Evolutionary conservation across 2,113 vertebrate genomes (phyloP), one percentile per base, ranked within the genome.

Genomic region (Xiphias gladius): DNA sequence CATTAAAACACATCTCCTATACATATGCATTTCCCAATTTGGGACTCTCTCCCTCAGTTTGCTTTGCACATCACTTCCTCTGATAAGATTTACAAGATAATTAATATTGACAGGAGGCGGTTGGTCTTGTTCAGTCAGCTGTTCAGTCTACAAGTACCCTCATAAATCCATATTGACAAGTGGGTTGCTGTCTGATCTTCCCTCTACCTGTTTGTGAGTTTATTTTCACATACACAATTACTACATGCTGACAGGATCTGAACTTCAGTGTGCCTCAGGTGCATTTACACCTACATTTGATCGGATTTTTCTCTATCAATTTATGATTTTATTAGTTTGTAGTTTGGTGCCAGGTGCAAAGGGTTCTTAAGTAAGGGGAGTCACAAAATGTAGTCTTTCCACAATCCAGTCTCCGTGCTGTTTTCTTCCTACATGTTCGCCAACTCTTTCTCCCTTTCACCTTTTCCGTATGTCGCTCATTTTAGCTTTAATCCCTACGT

Each of bases 51-150:
- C 48, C 19, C 64, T 0, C 46, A 14, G 68, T 57, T 84, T 72
- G 46, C 81, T 32, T 70, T 70, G 67, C 79, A 63, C 76, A 55
- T 76, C 37, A 30, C 77, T 69, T 71, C 58, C 80, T 61, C 77
- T 39, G 65, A 39, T 81, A 81, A 77, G 88, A 88, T 89, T 87
- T 76, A 77, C 12, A 2, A 63, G 80, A 84, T 89, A 77, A 92
- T 92, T 87, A 85, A 87, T 89, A 91, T 90, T 90, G 89, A 91
- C 91, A 90, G 85, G 82, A 74, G 74, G 82, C 48, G 16, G 58
- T 75, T 26, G 68, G 66, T 62, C 70, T 68, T 86, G 85, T 76
- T 90, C 84, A 85, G 86, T 91, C 82, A 81, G 73, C 86, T 78
- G 79, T 86, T 41, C 66, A 72, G 76, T 72, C 62, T 64, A 69